Base-by-base conservation (phyloP, 2,797 vertebrate species). In the Molothrus aeneus region DNA sequence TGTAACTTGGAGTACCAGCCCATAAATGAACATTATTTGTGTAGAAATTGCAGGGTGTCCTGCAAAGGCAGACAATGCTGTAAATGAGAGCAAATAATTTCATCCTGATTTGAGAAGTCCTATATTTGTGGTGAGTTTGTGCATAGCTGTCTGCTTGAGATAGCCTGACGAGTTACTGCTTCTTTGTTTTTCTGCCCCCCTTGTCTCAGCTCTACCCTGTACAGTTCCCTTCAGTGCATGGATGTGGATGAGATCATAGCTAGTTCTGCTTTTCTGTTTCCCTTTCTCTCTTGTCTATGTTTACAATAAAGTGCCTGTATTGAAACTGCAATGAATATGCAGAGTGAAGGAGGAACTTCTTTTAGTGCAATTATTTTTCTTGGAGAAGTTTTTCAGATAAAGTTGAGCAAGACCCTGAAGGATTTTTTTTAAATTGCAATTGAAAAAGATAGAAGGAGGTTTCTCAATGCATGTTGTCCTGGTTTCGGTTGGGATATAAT, bases 181-280 rank as follows among this genome's bases (percentile, higher is more conserved):
- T 31, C 57, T 82, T 72, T 88, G 32, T 71, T 78, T 79, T 26
- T 45, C 48, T 86, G 48, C 24, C 22, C 66, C 64, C 10, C 45
- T 38, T 45, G 31, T 60, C 43, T 81, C 50, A 81, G 75, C 66
- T 53, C 61, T 86, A 12, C 26, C 69, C 69, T 38, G 42, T 28
- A 3, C 15, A 40, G 38, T 82, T 79, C 78, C 65, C 32, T 70
- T 80, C 60, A 51, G 47, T 25, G 50, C 21, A 7, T 47, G 72
- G 69, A 83, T 54, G 60, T 73, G 59, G 47, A 60, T 70, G 88
- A 91, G 68, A 48, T 68, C 92, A 83, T 14, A 69, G 38, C 42
- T 63, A 61, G 80, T 95, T 95, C 88, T 93, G 81, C 73, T 95
- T 94, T 95, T 73, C 64, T 91, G 72, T 95, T 96, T 92, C 91